Percentiles rank a stretch among this genome's conserved stretches.
Evolutionary conservation across 2,888 invertebrate genomes (phyloP).

Genomic region (Empis stercorea): DNA sequence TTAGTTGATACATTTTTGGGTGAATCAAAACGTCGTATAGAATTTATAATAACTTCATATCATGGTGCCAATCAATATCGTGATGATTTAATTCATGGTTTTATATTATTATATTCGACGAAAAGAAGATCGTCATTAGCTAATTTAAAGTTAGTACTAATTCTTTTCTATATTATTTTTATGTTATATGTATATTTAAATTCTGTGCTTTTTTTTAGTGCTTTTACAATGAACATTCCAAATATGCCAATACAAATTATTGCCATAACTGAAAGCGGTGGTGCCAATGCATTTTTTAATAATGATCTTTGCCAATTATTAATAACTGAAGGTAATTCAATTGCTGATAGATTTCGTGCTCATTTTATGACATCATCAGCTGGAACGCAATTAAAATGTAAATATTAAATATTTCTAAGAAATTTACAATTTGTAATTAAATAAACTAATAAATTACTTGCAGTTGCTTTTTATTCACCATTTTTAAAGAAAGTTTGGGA

Average conservation of each 20-base stretch:
- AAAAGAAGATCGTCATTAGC: conserved; percentile 89
- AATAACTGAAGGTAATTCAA: conserved; percentile 84
- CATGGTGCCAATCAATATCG: conserved; percentile 87
- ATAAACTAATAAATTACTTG: neutral
- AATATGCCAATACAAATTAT: conserved; percentile 88
- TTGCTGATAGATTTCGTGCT: conserved; percentile 78
- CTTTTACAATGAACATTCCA: conserved; percentile 86
- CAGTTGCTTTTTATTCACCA: conserved; percentile 87
- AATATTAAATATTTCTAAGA: conserved; percentile 18
- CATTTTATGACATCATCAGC: conserved; percentile 86
- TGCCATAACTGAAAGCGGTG: conserved; percentile 82
- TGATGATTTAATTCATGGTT: conserved; percentile 87
- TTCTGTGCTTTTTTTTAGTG: conserved; percentile 40
- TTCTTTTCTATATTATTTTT: neutral
- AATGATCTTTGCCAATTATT: conserved; percentile 80
- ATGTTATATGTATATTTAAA: neutral
- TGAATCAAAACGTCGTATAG: conserved; percentile 76
- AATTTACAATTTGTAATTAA: neutral
- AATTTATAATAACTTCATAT: conserved; percentile 86
- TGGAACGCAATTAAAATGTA: conserved; percentile 76
- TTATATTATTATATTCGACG: conserved; percentile 87
- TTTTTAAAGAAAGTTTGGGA: conserved; percentile 97
- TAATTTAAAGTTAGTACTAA: conserved; percentile 74
- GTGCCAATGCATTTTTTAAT: conserved; percentile 79
- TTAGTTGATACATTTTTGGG: conserved; percentile 86